Base-by-base conservation (phyloP, 2,888 invertebrate genomes). In the Crocallis elinguaria region DNA sequence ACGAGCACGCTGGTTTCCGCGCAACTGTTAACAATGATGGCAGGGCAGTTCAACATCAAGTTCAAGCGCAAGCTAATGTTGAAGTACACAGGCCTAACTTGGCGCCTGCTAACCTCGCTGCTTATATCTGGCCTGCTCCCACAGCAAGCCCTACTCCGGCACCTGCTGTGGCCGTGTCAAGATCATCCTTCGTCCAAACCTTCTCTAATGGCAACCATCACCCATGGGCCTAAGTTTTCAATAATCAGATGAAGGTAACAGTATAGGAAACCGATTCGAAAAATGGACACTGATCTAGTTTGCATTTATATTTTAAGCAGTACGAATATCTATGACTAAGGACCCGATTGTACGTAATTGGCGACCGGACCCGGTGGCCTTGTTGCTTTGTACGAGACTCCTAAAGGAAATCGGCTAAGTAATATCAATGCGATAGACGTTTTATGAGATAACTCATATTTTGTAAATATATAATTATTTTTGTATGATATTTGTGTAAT, bases 1-100 rank as follows among this genome's bases (percentile, higher is more conserved):
- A 93, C 67, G 88, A 92, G 16, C 71, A 86, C 27, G 83, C 87
- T 33, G 93, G 93, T 0, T 93, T 93, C 71, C 85, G 86, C 58
- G 93, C 93, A 17, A 88, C 90, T 3, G 92, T 93, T 0, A 90
- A 86, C 62, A 89, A 90, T 60, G 82, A 88, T 39, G 67, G 69
- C 2, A 64, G 66, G 43, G 30, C 41, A 2, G 32, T 12, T 29
- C 57, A 62, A 5, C 19, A 46, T 8, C 49, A 45, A 36, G 25
- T 33, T 4, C 55, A 48, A 33, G 38, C 9, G 0, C 57, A 53
- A 38, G 23, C 23, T 19, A 55, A 52, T 9, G 33, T 32, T 9
- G 56, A 55, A 45, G 21, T 19, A 0, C 38, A 46, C 8, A 58
- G 55, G 29, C 14, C 19, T 25, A 35, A 46, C 35, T 17, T 37